A percentile compares a stretch with the other conserved stretches of the same genome.
Conservation (phyloP, 1,140 invertebrate species). For the Idris sp. region DNA sequence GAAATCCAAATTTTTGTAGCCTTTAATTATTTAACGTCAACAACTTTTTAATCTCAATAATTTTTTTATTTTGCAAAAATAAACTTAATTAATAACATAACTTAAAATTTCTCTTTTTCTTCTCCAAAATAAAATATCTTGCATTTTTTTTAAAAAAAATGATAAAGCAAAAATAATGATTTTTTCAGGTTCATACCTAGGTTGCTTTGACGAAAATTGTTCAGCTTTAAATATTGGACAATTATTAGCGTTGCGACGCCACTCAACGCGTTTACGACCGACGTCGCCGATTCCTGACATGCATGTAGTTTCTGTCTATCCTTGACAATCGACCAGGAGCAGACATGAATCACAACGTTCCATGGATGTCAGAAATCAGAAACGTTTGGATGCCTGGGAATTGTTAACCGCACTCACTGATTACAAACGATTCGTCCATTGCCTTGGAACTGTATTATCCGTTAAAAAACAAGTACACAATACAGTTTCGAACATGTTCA, state of each 20-base stretch:
- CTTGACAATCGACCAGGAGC: conserved; percentile 45
- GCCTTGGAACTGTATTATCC: conserved; percentile 72
- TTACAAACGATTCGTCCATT: conserved; percentile 63
- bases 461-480: conserved; percentile 73
- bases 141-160: too few relatives aligned
- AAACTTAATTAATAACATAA: too few relatives aligned
- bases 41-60: too few relatives aligned
- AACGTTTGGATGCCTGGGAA: conserved; percentile 47
- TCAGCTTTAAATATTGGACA: conserved; percentile 37
- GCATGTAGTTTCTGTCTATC: conserved; percentile 75
- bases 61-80: too few relatives aligned
- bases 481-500: conserved; percentile 70
- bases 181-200: conserved; percentile 35
- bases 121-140: too few relatives aligned
- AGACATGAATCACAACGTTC: conserved; percentile 40
- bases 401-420: conserved; percentile 65
- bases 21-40: too few relatives aligned
- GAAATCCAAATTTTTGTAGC: too few relatives aligned
- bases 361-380: conserved; percentile 61
- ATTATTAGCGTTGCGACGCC: conserved; percentile 76
- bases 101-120: too few relatives aligned
- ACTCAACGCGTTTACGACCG: conserved; percentile 78
- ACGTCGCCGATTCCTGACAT: conserved; percentile 78
- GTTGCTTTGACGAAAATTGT: conserved; percentile 41
- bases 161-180: too few relatives aligned